Percentiles rank a stretch among this genome's conserved stretches.
phyloP scores from a whole-genome alignment of 2,888 invertebrate genomes.

The Ariolimax columbianus region DNA sequence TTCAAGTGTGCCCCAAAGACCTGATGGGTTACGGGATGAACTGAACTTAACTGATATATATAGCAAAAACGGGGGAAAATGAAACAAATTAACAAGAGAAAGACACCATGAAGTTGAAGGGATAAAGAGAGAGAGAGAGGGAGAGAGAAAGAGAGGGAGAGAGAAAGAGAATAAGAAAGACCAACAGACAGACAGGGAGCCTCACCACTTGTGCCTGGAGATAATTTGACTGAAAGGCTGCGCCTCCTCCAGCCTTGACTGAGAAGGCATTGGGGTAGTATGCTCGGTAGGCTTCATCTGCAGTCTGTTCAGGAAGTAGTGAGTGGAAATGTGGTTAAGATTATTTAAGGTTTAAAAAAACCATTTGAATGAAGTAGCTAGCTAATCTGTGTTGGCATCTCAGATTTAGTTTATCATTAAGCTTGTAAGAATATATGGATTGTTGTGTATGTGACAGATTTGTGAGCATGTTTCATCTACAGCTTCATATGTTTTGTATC shows the following conservation, averaged over 20 bases:
- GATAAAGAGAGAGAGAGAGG: not conserved
- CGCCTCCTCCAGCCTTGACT: conserved; percentile 61
- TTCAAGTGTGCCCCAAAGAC: no score
- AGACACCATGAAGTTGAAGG: not conserved
- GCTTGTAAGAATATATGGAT: no score
- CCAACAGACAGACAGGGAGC: not conserved
- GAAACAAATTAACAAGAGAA: not conserved
- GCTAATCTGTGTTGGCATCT: no score
- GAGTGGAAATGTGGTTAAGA: not conserved
- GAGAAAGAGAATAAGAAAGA: not conserved
- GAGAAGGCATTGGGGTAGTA: conserved; percentile 63
- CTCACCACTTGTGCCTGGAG: conserved; percentile 69
- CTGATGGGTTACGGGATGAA: no score
- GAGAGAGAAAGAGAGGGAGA: not conserved
- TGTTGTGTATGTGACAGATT: no score
- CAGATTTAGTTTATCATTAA: no score
- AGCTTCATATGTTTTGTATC: not conserved
- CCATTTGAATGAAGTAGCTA: no score
- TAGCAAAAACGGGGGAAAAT: not conserved
- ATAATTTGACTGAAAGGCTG: conserved; percentile 63
- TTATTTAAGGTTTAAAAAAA: not conserved
- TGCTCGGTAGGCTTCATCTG: conserved; percentile 64
- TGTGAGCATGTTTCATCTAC: not conserved
- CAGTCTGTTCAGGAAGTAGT: conserved; percentile 57
- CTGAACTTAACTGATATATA: no score